These are phyloP conservation scores for Oreochromis spilurus DNA, from an alignment of 2,113 vertebrate genomes.

Conservation along the genomic window DNA sequence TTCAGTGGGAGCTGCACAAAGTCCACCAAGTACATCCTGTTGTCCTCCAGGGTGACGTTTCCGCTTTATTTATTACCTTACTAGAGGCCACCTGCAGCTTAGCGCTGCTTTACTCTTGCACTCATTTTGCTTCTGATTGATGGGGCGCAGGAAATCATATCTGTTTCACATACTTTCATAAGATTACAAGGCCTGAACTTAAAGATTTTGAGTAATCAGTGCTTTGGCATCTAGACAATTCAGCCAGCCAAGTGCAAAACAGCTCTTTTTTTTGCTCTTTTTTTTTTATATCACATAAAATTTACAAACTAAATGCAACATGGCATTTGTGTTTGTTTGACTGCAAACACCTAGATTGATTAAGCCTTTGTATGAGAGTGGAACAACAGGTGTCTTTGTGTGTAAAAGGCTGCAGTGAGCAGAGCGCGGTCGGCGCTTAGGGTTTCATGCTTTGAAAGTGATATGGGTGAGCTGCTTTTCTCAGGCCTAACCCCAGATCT, in stretches of 20 bases:
- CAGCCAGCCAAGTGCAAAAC: neutral
- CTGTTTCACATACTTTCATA: conserved; percentile 2
- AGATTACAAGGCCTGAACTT: neutral
- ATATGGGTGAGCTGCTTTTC: conserved; percentile 77
- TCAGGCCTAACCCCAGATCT: conserved; percentile 75
- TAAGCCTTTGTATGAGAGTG: conserved; percentile 56
- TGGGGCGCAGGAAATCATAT: conserved; percentile 1
- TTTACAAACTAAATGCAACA: conserved; percentile 32
- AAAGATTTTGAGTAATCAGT: conserved; percentile 12
- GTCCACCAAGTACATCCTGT: neutral
- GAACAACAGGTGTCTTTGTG: conserved; percentile 83
- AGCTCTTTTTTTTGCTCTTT: neutral
- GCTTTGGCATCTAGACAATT: conserved; percentile 9
- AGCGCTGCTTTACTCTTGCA: neutral
- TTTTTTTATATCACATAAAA: neutral
- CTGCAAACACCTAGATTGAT: conserved; percentile 69
- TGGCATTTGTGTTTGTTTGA: conserved; percentile 59
- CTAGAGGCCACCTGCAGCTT: neutral
- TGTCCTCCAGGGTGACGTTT: neutral
- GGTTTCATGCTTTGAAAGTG: conserved; percentile 79
- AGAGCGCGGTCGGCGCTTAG: conserved; percentile 63
- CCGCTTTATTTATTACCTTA: neutral
- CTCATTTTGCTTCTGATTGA: neutral
- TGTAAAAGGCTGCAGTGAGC: conserved; percentile 51
- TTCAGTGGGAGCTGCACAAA: neutral